Percentiles rank a stretch among this genome's conserved stretches.
phyloP scores from a whole-genome alignment of 2,797 vertebrate species.

The Phaenicophaeus curvirostris region DNA sequence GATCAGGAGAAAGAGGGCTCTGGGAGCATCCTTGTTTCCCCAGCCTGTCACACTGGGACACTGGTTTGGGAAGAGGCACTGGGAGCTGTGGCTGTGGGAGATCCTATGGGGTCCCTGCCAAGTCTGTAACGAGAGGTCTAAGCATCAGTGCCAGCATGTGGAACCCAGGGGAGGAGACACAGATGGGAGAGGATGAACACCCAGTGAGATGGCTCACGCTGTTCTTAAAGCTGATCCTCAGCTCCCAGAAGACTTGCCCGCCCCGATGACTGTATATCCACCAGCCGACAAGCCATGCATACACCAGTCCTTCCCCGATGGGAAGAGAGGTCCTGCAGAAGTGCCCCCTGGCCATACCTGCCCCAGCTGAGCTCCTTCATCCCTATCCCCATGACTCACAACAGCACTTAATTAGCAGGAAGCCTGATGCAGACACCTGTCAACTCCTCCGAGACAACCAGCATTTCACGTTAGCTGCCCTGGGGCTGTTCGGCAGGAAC shows the following conservation, averaged over 20 bases:
- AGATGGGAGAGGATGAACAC: neutral
- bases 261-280: neutral
- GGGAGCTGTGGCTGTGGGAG: neutral
- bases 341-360: neutral
- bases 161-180: neutral
- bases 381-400: constrained; percentile 15
- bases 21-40: neutral
- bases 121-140: neutral
- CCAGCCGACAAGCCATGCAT: neutral
- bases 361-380: constrained; percentile 1
- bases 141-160: neutral
- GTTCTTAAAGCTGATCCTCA: neutral
- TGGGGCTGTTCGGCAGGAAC: constrained; percentile 53
- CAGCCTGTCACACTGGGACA: neutral
- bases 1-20: neutral
- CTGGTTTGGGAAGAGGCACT: neutral
- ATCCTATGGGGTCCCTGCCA: neutral
- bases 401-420: constrained; percentile 60
- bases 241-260: neutral
- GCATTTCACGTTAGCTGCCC: constrained; percentile 64
- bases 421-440: constrained; percentile 65
- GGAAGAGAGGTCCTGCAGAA: constrained; percentile 17
- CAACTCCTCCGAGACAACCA: constrained; percentile 61
- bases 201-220: accelerated
- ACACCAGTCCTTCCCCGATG: neutral